Percentiles rank a stretch among this genome's conserved stretches.
Evolutionary conservation across 2,888 invertebrate genomes (phyloP).

Genomic region (Spodoptera exigua): DNA sequence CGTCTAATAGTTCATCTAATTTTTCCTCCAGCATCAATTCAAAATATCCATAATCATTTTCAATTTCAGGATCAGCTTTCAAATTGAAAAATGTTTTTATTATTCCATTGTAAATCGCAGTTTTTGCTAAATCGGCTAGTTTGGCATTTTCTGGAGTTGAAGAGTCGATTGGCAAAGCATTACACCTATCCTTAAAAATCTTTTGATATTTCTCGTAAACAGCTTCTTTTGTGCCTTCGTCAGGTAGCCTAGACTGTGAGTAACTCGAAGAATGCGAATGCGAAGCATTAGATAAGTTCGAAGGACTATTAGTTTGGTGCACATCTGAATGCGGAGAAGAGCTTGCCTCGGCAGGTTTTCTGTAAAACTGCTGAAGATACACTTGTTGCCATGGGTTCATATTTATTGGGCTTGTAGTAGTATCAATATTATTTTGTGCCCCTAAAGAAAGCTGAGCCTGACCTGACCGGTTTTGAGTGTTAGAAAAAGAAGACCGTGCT

Average conservation of each 20-base stretch:
- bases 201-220: conserved; percentile 59
- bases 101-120: conserved; percentile 66
- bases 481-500: not conserved
- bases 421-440: not conserved
- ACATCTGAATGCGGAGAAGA: too few species aligned
- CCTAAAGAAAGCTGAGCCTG: not conserved
- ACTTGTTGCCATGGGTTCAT: not conserved
- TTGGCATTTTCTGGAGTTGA: conserved; percentile 51
- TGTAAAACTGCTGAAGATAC: not conserved
- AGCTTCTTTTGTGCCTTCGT: conserved; percentile 28
- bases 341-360: not conserved
- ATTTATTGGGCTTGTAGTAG: not conserved
- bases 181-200: conserved; percentile 64
- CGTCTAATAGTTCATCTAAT: conserved; percentile 69
- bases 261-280: conserved; percentile 11
- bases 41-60: conserved; percentile 66
- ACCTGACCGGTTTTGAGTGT: too few species aligned
- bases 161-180: conserved; percentile 65
- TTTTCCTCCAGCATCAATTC: conserved; percentile 70
- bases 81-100: conserved; percentile 67
- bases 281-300: not conserved
- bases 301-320: not conserved
- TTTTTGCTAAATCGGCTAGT: conserved; percentile 61
- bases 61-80: conserved; percentile 63
- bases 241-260: not conserved